Evolutionary conservation across 2,797 vertebrate species (phyloP).

Genomic region (Alectoris magna): DNA sequence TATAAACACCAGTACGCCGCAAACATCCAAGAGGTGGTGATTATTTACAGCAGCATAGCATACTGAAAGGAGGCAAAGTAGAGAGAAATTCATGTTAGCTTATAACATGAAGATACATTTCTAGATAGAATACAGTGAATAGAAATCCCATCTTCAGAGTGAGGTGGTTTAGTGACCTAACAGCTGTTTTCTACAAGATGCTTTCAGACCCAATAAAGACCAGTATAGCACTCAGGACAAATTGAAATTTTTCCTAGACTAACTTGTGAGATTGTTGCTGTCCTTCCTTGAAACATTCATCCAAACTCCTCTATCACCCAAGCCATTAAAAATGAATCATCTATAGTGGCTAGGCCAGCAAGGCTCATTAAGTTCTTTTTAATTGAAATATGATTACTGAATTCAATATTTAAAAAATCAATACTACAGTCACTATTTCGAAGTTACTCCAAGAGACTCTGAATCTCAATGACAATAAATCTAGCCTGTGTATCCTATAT

Average conservation of each 20-base stretch:
- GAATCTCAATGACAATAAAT: background rate
- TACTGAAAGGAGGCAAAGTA: background rate
- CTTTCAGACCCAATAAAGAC: background rate
- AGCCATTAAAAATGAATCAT: background rate
- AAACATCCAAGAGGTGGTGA: background rate
- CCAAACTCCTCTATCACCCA: background rate
- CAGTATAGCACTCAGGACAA: background rate
- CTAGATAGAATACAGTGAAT: background rate
- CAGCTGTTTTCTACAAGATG: background rate
- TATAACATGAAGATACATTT: background rate
- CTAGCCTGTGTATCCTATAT: background rate
- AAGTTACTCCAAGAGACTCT: background rate
- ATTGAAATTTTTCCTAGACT: background rate
- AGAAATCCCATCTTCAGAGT: background rate
- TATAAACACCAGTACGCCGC: background rate
- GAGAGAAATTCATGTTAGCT: constrained; percentile 4
- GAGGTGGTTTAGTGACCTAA: background rate
- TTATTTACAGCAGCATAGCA: background rate
- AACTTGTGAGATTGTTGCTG: background rate
- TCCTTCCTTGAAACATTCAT: background rate
- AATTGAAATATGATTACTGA: background rate
- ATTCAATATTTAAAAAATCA: background rate
- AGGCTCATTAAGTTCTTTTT: background rate
- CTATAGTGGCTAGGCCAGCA: background rate
- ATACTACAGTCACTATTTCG: background rate